A percentile compares a stretch with the other conserved stretches of the same genome.
Conservation (phyloP, 1,140 invertebrate genomes). For the Fragariocoptes setiger region DNA sequence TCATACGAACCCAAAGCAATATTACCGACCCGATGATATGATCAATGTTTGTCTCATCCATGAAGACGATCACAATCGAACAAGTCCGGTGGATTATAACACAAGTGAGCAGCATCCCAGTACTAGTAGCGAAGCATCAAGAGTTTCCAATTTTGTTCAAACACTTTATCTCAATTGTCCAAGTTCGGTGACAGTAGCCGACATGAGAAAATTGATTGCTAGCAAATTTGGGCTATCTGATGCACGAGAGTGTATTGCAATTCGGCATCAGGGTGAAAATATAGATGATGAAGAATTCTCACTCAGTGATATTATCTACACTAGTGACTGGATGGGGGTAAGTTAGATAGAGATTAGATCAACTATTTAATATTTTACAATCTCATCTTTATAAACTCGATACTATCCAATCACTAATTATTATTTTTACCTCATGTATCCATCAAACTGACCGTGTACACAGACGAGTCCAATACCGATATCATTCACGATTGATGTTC, state of each 20-base stretch:
- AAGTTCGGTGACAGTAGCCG: background rate
- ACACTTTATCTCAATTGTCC: background rate
- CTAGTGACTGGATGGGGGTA: background rate
- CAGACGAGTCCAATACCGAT: too few species aligned
- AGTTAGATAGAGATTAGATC: too few species aligned
- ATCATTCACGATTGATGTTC: too few species aligned
- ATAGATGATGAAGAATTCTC: background rate
- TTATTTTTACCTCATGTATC: too few species aligned
- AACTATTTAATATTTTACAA: too few species aligned
- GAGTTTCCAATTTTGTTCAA: background rate
- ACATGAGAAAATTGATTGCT: background rate
- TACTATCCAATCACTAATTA: too few species aligned
- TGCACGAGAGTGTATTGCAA: background rate
- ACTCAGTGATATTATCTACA: background rate
- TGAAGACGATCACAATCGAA: background rate
- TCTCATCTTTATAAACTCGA: too few species aligned
- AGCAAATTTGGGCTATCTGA: background rate
- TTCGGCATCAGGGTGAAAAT: background rate
- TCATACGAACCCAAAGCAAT: background rate
- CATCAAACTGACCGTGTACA: too few species aligned
- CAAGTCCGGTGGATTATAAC: background rate
- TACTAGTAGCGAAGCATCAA: background rate
- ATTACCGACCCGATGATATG: background rate
- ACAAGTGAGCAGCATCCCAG: background rate
- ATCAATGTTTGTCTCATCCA: background rate